Evolutionary conservation across 2,797 vertebrate species (phyloP).

Genomic region (Clarias fuscus): DNA sequence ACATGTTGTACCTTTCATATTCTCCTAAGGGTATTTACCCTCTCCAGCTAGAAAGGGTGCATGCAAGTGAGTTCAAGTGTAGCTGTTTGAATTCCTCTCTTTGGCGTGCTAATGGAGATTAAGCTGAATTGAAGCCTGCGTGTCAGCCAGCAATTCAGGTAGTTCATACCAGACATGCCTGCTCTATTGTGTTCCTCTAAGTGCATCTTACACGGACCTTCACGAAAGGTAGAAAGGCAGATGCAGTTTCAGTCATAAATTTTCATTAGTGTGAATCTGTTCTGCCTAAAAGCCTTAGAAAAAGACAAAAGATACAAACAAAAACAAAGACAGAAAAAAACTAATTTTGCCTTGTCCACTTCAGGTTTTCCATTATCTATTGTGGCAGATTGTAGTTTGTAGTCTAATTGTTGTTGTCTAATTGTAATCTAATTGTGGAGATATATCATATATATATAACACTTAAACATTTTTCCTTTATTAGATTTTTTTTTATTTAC

Average conservation of each 20-base stretch:
- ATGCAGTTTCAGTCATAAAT: slow-evolving; percentile 71
- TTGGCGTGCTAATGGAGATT: slow-evolving; percentile 68
- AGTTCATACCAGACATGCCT: slow-evolving; percentile 76
- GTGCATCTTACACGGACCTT: slow-evolving; percentile 66
- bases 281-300: slow-evolving; percentile 59
- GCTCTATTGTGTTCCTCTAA: slow-evolving; percentile 64
- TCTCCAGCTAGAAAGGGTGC: slow-evolving; percentile 55
- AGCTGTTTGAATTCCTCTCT: slow-evolving; percentile 72
- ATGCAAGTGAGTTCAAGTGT: slow-evolving; percentile 58
- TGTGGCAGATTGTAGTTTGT: not conserved
- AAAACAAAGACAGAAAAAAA: not conserved
- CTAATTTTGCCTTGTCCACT: not conserved
- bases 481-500: too few species aligned
- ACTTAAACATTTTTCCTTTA: too few species aligned
- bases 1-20: not conserved
- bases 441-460: too few species aligned
- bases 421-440: too few species aligned
- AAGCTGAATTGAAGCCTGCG: slow-evolving; percentile 66
- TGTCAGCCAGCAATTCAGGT: slow-evolving; percentile 75
- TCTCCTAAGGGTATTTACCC: slow-evolving; percentile 36
- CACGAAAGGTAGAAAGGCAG: slow-evolving; percentile 55
- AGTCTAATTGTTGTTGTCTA: not conserved
- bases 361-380: not conserved
- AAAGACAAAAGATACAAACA: not conserved
- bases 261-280: slow-evolving; percentile 70